Conservation (phyloP, 2,888 invertebrate species). For the Pherbina coryleti region DNA sequence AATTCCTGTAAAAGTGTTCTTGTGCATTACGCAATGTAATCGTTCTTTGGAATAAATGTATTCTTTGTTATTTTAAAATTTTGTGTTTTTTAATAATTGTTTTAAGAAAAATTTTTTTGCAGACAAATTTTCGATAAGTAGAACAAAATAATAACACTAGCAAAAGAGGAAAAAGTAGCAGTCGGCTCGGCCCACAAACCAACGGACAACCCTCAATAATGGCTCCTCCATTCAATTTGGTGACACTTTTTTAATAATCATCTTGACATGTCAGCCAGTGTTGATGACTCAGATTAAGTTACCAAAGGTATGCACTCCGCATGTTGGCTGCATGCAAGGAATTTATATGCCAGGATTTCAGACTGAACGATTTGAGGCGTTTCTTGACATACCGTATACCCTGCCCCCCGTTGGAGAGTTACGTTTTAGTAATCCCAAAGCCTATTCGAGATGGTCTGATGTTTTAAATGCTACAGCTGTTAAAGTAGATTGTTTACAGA, state of each 20-base stretch:
- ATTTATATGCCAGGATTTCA: conserved; percentile 58
- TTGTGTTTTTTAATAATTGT: too few species aligned
- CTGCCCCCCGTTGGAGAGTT: conserved; percentile 64
- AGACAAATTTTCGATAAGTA: too few species aligned
- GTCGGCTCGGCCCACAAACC: background rate
- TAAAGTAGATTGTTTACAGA: conserved; percentile 70
- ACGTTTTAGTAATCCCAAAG: conserved; percentile 64
- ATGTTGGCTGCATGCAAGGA: conserved; percentile 62
- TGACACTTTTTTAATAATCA: background rate
- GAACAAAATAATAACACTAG: too few species aligned
- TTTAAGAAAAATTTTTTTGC: too few species aligned
- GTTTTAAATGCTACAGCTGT: conserved; percentile 63
- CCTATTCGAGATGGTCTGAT: conserved; percentile 53
- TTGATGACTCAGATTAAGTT: background rate
- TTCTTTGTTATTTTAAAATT: too few species aligned
- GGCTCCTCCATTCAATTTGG: background rate
- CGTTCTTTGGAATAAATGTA: too few species aligned
- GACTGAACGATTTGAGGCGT: conserved; percentile 62
- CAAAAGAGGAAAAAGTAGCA: background rate
- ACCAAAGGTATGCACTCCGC: conserved; percentile 55
- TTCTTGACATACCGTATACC: conserved; percentile 67
- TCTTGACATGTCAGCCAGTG: background rate
- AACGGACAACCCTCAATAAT: background rate
- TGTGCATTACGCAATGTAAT: too few species aligned
- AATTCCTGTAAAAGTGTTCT: too few species aligned